phyloP scores from a whole-genome alignment of 1,140 invertebrate species.

The Rhyzopertha dominica region DNA sequence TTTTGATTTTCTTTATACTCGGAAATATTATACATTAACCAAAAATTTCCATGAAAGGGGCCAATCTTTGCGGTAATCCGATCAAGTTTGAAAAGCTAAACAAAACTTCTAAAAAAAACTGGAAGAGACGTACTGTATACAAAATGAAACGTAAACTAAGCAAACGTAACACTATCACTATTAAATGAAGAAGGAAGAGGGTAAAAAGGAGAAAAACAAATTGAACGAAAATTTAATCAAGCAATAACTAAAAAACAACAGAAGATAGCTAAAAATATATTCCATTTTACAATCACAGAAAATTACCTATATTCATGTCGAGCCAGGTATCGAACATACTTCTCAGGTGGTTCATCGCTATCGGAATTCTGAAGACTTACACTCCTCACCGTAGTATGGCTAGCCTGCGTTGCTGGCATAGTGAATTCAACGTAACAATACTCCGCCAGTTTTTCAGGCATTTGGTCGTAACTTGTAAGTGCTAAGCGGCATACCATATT shows the following conservation, averaged over 20 bases:
- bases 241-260: constrained; percentile 6
- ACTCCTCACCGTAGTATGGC: constrained; percentile 92
- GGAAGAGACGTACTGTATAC: too few relatives aligned
- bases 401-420: constrained; percentile 97
- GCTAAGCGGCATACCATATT: constrained; percentile 88
- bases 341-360: constrained; percentile 92
- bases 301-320: constrained; percentile 89
- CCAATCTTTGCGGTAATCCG: too few relatives aligned
- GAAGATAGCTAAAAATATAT: constrained; percentile 4
- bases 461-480: constrained; percentile 94
- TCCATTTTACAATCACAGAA: constrained; percentile 17
- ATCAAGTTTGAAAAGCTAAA: too few relatives aligned
- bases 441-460: constrained; percentile 86
- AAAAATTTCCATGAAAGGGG: too few relatives aligned
- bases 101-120: too few relatives aligned
- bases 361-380: constrained; percentile 87
- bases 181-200: neutral
- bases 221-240: constrained; percentile 3
- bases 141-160: too few relatives aligned
- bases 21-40: too few relatives aligned
- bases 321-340: constrained; percentile 96
- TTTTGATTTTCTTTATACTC: too few relatives aligned
- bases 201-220: neutral
- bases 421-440: constrained; percentile 94
- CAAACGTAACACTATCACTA: neutral